Evolutionary conservation across 2,113 vertebrate genomes (phyloP), one percentile per base, ranked within the genome.

Genomic region (Rhinogobius similis): DNA sequence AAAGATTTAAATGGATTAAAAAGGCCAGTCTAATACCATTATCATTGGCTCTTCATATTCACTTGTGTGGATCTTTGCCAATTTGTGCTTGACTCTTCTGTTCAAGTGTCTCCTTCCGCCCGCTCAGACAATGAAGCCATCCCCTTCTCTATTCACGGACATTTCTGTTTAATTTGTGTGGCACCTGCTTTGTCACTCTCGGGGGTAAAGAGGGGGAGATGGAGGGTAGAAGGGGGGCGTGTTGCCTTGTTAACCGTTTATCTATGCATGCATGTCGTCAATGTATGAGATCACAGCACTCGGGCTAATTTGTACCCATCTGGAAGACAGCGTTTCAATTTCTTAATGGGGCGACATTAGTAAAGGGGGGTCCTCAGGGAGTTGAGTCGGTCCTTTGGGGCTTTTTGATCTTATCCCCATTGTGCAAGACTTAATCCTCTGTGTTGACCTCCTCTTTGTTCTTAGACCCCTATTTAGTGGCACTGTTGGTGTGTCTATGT

Each of bases 291-390:
- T 88, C 79, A 86, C 38, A 18, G 70, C 86, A 88, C 89, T 90
- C 62, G 68, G 74, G 67, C 62, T 81, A 56, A 88, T 68, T 87
- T 77, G 67, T 84, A 41, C 76, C 83, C 90, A 87, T 88, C 89
- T 92, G 90, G 89, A 82, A 62, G 72, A 65, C 71, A 62, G 72
- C 1, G 63, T 85, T 89, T 83, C 87, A 88, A 86, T 92, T 87
- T 86, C 83, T 77, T 89, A 88, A 92, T 86, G 83, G 82, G 66
- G 55, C 6, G 65, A 69, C 80, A 77, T 85, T 84, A 81, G 75
- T 76, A 75, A 82, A 73, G 69, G 29, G 14, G 55, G n/a, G n/a
- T 64, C 89, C 79, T 58, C 1, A 0, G 89, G 86, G 89, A 88
- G 61, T 83, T 82, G 62, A 69, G 87, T 59, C 53, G 76, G 50